Evolutionary conservation across 30 jellyfish, hydroid and myxozoan genomes (phyloP).

Genomic region (Clytia hemisphaerica): DNA sequence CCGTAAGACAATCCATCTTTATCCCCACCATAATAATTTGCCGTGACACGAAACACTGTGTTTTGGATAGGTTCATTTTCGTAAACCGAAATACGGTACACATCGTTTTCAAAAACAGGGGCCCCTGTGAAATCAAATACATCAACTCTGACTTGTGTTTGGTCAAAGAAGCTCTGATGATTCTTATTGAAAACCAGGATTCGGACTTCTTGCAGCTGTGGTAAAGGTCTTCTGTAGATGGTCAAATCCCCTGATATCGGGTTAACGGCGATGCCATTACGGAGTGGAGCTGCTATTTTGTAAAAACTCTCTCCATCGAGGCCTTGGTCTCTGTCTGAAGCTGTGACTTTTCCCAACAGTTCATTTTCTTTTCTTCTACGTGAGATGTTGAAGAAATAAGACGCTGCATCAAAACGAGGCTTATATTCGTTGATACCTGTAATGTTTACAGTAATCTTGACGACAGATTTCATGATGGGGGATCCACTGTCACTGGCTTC

Average conservation of each 20-base stretch:
- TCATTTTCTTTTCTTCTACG: slow-evolving; percentile 1
- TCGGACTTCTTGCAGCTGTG: neutral
- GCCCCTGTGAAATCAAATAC: neutral
- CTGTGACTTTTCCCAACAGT: slow-evolving; percentile 6
- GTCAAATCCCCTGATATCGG: neutral
- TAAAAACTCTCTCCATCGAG: neutral
- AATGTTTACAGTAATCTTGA: slow-evolving; percentile 42
- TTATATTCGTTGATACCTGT: slow-evolving; percentile 60
- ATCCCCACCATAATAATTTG: neutral
- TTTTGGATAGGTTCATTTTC: neutral
- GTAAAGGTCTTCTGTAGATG: neutral
- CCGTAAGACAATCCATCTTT: neutral
- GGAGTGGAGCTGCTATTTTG: neutral
- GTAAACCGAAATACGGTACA: neutral
- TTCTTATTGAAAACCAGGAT: neutral
- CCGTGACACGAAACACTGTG: neutral
- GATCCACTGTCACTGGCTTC: slow-evolving; percentile 59
- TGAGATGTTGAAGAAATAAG: neutral
- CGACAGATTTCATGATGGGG: slow-evolving; percentile 40
- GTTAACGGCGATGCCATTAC: neutral
- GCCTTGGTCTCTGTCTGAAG: slow-evolving; percentile 18
- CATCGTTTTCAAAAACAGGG: neutral
- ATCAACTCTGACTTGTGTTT: neutral
- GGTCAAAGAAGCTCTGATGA: neutral
- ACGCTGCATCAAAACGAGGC: slow-evolving; percentile 11